Evolutionary conservation across 1,140 invertebrate genomes (phyloP).

Genomic region (Drosophila nigrodunni): DNA sequence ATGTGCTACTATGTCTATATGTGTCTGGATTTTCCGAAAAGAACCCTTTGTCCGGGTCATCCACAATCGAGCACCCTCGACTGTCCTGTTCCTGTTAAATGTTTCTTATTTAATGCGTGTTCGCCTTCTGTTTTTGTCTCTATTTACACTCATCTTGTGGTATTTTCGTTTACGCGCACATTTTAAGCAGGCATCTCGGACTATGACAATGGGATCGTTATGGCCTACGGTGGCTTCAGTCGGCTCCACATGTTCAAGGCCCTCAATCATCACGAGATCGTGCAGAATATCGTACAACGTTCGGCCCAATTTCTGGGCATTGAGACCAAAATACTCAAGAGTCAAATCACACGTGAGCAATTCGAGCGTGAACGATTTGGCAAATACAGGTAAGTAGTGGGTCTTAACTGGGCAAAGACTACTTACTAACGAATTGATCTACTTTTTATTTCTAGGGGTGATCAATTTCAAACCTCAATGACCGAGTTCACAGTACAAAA

Average conservation of each 20-base stretch:
- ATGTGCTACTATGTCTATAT: too few relatives aligned
- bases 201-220: slow-evolving; percentile 92
- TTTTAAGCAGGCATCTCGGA: slow-evolving; percentile 87
- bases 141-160: slow-evolving; percentile 67
- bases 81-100: slow-evolving; percentile 15
- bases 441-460: slow-evolving; percentile 87
- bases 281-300: slow-evolving; percentile 93
- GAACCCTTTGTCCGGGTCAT: too few relatives aligned
- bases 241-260: slow-evolving; percentile 95
- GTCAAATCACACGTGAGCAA: slow-evolving; percentile 93
- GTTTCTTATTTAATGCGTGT: slow-evolving; percentile 58
- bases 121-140: slow-evolving; percentile 30
- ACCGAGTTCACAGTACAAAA: slow-evolving; percentile 97
- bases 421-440: neutral
- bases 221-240: slow-evolving; percentile 94
- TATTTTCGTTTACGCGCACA: slow-evolving; percentile 73
- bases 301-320: slow-evolving; percentile 93
- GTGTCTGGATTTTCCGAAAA: too few relatives aligned
- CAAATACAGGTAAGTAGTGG: slow-evolving; percentile 90
- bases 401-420: neutral
- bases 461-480: slow-evolving; percentile 95
- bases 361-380: slow-evolving; percentile 95
- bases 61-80: too few relatives aligned
- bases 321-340: slow-evolving; percentile 92
- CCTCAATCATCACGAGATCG: slow-evolving; percentile 92